phyloP scores from a whole-genome alignment of 2,113 vertebrate genomes.

The Pagrus major region DNA sequence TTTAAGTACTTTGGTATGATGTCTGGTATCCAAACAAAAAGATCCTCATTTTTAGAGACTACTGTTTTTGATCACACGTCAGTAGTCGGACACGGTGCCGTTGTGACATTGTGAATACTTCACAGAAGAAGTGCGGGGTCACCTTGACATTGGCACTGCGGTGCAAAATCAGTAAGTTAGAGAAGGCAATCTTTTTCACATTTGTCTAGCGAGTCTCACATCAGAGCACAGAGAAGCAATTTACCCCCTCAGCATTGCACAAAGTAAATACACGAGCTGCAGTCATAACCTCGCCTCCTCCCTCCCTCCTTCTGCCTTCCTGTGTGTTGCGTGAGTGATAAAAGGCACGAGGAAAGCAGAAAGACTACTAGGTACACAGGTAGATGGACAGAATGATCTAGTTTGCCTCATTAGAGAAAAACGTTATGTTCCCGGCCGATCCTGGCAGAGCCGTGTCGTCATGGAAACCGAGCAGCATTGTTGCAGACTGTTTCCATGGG shows the following conservation, averaged over 20 bases:
- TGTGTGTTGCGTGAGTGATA: constrained; percentile 40
- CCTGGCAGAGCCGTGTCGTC: constrained; percentile 56
- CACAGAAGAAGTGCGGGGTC: constrained; percentile 37
- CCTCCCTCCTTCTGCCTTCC: not conserved
- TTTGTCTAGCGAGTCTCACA: constrained; percentile 67
- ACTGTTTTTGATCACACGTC: not conserved
- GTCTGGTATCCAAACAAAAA: not conserved
- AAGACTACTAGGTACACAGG: constrained; percentile 61
- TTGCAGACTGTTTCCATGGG: constrained; percentile 64
- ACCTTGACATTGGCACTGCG: constrained; percentile 65
- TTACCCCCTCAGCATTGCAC: constrained; percentile 59
- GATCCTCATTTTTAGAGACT: not conserved
- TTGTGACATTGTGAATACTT: not conserved
- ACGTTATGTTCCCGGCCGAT: constrained; percentile 59
- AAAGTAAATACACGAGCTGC: constrained; percentile 70
- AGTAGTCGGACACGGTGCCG: not conserved
- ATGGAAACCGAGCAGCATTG: constrained; percentile 73
- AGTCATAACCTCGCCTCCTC: constrained; percentile 40
- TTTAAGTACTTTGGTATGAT: not conserved
- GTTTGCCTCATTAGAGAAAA: constrained; percentile 74
- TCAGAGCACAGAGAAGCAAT: constrained; percentile 72
- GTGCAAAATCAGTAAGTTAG: constrained; percentile 59
- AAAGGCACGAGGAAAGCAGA: constrained; percentile 40
- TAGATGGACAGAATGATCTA: constrained; percentile 75
- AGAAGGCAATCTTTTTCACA: constrained; percentile 65